phyloP scores from a whole-genome alignment of 2,113 vertebrate species.

The Himantopus leucocephalus region DNA sequence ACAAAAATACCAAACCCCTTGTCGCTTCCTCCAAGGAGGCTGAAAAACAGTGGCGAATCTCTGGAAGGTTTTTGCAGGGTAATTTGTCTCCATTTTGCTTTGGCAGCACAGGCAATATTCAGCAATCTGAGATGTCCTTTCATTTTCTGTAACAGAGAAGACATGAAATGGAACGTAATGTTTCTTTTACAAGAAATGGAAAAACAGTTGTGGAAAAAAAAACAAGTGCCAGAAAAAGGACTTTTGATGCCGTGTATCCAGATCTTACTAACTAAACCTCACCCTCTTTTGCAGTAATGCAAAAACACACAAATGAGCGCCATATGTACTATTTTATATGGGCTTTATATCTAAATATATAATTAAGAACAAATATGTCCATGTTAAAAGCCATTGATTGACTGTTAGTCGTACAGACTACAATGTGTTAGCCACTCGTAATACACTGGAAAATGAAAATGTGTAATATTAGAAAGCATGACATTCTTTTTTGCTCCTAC shows the following conservation, averaged over 20 bases:
- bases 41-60: conserved; percentile 89
- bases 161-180: not conserved
- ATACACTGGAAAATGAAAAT: not conserved
- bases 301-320: not conserved
- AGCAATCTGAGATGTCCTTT: conserved; percentile 93
- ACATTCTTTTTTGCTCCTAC: conserved; percentile 72
- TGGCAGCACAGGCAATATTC: conserved; percentile 96
- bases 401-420: not conserved
- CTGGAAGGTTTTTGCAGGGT: conserved; percentile 89
- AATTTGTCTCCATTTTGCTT: conserved; percentile 94
- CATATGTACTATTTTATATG: not conserved
- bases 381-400: not conserved
- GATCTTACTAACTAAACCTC: not conserved
- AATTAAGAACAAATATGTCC: not conserved
- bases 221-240: not conserved
- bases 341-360: not conserved
- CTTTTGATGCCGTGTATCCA: not conserved
- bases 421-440: not conserved
- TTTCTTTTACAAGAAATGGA: not conserved
- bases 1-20: conserved; percentile 93
- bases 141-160: conserved; percentile 86
- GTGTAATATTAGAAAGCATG: not conserved
- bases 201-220: not conserved
- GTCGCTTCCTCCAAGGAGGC: conserved; percentile 89
- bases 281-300: not conserved